Base-by-base conservation (phyloP, 1,140 invertebrate genomes). In the Trichogramma pretiosum region DNA sequence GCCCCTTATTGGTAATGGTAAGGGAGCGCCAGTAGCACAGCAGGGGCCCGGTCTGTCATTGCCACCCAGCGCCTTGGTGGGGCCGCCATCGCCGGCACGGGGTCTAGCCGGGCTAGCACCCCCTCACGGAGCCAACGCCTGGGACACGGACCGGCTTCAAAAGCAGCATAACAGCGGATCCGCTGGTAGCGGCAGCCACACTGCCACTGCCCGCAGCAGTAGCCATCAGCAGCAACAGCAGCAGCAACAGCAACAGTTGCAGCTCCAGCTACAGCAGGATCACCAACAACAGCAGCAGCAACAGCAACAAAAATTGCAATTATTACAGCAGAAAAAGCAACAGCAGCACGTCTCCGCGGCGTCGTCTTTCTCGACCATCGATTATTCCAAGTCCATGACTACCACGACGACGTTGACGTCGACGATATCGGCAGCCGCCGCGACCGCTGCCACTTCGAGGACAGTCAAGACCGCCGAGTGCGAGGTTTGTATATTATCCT, bases 1-100 rank as follows among this genome's bases (percentile, higher is more conserved):
- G 81, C 87, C 87, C 85, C 87, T 86, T 89, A 89, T 86, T 89
- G 86, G 87, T 87, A 83, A 79, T 72, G 70, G 70, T 72, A 72
- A 72, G 70, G 70, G 77, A 75, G 74, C 78, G 77, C 79, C 81
- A 81, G 78, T 81, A 70, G 77, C 79, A 74, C 74, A 74, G 63
- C 74, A 74, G 63, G 75, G 76, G 55, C 70, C 74, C 55, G 76
- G 77, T 70, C 76, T 76, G 64, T 77, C 75, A 65, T 78, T 76
- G 64, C 76, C 76, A 61, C 74, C 74, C 70, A 72, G 67, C 61
- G 68, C 70, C 62, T 65, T 72, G 65, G 68, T 71, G 60, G 70
- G 70, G 61, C 70, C 70, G 60, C 70, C 70, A 56, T 72, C 70
- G 50, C 70, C 70, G 41, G 70, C 70, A 53, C 65, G 68, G 60